These are phyloP conservation scores for Chloromyia formosa DNA, from an alignment of 2,888 invertebrate genomes.

Conservation along the genomic window DNA sequence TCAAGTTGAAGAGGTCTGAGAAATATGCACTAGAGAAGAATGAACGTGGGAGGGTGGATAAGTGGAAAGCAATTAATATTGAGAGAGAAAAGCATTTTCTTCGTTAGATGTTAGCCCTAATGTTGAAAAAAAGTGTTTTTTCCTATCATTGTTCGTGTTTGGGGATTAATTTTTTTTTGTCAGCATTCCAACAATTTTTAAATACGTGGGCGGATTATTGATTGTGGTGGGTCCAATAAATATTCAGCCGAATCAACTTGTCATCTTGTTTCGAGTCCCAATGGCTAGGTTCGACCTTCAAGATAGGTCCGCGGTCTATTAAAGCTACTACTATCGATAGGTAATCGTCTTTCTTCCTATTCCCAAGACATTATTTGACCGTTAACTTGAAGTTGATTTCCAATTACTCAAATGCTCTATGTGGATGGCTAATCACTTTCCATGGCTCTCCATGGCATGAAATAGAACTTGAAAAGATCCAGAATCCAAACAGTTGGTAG, in stretches of 20 bases:
- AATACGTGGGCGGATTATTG: neutral
- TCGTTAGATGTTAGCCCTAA: neutral
- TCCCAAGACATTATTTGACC: neutral
- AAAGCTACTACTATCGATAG: neutral
- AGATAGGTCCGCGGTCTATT: too few species aligned
- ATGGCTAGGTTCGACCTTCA: neutral
- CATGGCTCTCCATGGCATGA: neutral
- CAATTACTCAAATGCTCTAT: conserved; percentile 24
- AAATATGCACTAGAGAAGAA: neutral
- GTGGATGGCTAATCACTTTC: neutral
- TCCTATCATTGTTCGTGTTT: too few species aligned
- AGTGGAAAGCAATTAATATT: neutral
- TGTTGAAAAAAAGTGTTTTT: too few species aligned
- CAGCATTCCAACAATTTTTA: too few species aligned
- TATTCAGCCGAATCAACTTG: neutral
- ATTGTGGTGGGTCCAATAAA: neutral
- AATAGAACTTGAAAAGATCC: neutral
- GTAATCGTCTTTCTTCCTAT: neutral
- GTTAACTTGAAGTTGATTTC: conserved; percentile 32
- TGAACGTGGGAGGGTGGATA: neutral
- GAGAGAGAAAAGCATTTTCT: neutral
- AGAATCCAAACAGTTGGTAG: neutral
- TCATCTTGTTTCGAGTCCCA: neutral
- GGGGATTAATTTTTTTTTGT: too few species aligned
- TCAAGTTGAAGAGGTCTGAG: neutral